phyloP scores from a whole-genome alignment of 2,888 invertebrate species.

The Megastigmus dorsalis region DNA sequence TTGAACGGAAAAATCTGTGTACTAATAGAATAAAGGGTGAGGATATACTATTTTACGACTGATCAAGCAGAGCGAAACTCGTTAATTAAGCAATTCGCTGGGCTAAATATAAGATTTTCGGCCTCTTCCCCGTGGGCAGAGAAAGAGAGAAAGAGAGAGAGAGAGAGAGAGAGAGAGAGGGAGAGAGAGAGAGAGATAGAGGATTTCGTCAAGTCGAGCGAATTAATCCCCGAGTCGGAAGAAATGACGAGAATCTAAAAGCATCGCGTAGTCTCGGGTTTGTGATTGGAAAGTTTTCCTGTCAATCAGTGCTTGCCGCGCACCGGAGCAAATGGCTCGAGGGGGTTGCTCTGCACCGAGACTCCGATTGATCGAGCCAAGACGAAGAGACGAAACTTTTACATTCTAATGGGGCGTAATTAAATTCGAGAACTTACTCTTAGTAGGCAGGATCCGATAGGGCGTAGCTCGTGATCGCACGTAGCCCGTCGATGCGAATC shows the following conservation, averaged over 20 bases:
- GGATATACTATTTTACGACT: too few species aligned
- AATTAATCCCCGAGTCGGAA: conserved; percentile 43
- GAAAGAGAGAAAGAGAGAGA: too few species aligned
- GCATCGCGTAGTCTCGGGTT: conserved; percentile 11
- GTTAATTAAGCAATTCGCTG: too few species aligned
- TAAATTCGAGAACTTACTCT: conserved; percentile 70
- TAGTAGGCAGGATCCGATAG: conserved; percentile 35
- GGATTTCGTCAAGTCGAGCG: conserved; percentile 8
- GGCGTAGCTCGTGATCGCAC: conserved; percentile 22
- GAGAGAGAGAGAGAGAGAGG: too few species aligned
- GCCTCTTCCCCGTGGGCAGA: too few species aligned
- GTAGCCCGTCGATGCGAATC: background rate
- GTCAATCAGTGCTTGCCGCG: conserved; percentile 64
- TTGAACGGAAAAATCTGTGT: too few species aligned
- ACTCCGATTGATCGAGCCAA: conserved; percentile 65
- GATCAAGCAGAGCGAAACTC: too few species aligned
- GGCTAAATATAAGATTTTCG: too few species aligned
- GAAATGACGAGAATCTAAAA: conserved; percentile 7
- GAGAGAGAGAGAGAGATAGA: too few species aligned
- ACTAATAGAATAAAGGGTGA: too few species aligned
- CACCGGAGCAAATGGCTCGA: conserved; percentile 63
- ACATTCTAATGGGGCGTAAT: conserved; percentile 69
- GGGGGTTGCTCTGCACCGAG: conserved; percentile 59
- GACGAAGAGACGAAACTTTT: conserved; percentile 62
- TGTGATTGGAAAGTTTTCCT: conserved; percentile 66